Evolutionary conservation across 2,797 vertebrate genomes (phyloP).

Genomic region (Coregonus sp.): DNA sequence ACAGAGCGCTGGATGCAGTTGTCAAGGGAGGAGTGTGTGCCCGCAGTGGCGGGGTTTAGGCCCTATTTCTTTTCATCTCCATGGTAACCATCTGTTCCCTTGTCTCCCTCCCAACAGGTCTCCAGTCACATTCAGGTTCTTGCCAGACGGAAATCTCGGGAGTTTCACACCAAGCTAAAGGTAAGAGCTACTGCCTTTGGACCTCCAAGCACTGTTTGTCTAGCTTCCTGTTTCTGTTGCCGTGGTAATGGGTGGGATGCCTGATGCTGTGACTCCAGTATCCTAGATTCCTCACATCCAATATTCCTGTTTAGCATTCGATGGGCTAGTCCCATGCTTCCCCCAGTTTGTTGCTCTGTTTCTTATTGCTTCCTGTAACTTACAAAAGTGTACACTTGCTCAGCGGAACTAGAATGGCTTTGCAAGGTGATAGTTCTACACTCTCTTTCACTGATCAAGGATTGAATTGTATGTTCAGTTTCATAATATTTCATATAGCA

Average conservation of each 20-base stretch:
- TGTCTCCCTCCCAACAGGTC: constrained; percentile 80
- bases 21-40: constrained; percentile 15
- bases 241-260: constrained; percentile 79
- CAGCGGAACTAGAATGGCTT: no score
- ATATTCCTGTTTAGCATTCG: constrained; percentile 70
- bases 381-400: no score
- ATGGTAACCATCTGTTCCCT: constrained; percentile 90
- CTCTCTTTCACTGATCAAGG: background rate
- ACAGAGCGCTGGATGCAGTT: background rate
- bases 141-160: constrained; percentile 98
- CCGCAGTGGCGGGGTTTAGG: constrained; percentile 82
- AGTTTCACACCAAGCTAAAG: constrained; percentile 99
- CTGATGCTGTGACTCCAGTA: constrained; percentile 81
- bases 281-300: constrained; percentile 82
- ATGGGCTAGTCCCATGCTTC: background rate
- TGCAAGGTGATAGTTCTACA: constrained; percentile 8
- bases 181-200: constrained; percentile 79
- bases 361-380: no score
- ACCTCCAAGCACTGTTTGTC: constrained; percentile 1
- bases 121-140: constrained; percentile 99
- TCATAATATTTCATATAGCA: background rate
- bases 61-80: constrained; percentile 86
- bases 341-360: background rate
- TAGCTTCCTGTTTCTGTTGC: constrained; percentile 60
- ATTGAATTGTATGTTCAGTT: constrained; percentile 6